A percentile compares a stretch with the other conserved stretches of the same genome.
Evolutionary conservation across 2,113 vertebrate species (phyloP).

Genomic region (Capra hircus): DNA sequence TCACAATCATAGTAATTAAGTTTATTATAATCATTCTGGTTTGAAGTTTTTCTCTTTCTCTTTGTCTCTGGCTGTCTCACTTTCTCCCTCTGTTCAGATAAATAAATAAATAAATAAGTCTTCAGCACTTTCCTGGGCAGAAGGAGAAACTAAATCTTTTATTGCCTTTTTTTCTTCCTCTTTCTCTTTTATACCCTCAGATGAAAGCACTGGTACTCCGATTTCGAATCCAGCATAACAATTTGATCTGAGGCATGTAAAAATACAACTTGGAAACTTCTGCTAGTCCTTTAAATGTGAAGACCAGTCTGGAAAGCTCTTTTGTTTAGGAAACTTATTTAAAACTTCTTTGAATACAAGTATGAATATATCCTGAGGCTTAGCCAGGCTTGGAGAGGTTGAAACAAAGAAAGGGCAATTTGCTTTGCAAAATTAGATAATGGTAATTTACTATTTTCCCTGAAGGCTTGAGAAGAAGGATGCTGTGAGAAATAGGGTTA

Average conservation of each 20-base stretch:
- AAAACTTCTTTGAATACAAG: background rate
- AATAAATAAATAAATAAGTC: background rate
- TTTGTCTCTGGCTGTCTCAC: background rate
- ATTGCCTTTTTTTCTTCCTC: background rate
- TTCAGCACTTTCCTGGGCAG: background rate
- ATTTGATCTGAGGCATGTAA: background rate
- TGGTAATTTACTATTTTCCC: background rate
- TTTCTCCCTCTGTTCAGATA: background rate
- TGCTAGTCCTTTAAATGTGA: background rate
- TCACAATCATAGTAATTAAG: background rate
- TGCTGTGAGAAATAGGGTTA: background rate
- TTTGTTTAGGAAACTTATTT: conserved; percentile 33
- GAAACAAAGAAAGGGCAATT: conserved; percentile 41
- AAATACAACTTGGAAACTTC: background rate
- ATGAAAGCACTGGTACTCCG: background rate
- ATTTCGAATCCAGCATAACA: background rate
- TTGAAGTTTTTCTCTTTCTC: background rate
- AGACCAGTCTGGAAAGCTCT: background rate
- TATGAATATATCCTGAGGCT: background rate
- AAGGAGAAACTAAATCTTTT: background rate
- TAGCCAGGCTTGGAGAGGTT: background rate
- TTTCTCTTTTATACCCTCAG: background rate
- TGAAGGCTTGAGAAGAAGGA: background rate
- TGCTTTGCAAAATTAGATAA: conserved; percentile 42
- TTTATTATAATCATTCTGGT: background rate